These are phyloP conservation scores for Momotus momota DNA, from an alignment of 2,797 vertebrate genomes.

Conservation along the genomic window DNA sequence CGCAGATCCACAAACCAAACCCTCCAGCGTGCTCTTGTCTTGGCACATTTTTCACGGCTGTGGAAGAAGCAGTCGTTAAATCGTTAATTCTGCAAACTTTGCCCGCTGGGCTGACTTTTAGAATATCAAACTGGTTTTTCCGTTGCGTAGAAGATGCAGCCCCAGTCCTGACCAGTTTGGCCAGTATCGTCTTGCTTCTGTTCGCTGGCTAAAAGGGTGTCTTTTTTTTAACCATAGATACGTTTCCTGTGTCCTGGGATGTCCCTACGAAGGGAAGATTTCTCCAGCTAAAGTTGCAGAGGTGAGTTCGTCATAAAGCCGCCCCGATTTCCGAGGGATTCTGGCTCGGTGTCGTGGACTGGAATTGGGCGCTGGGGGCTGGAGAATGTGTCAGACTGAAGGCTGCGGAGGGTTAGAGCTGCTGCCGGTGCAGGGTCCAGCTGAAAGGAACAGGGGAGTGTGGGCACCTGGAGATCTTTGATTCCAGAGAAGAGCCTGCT, in stretches of 20 bases:
- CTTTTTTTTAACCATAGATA: conserved; percentile 82
- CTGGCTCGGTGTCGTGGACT: not conserved
- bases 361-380: not conserved
- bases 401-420: not conserved
- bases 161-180: not conserved
- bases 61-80: not conserved
- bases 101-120: not conserved
- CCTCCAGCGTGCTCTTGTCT: not conserved
- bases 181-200: not conserved
- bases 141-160: not conserved
- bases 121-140: not conserved
- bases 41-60: not conserved
- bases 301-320: conserved; percentile 76
- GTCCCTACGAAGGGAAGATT: conserved; percentile 95
- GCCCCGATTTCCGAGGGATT: not conserved
- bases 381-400: not conserved
- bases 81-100: not conserved
- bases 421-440: not conserved
- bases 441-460: not conserved
- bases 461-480: not conserved
- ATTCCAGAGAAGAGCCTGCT: not conserved
- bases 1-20: not conserved
- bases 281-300: conserved; percentile 92
- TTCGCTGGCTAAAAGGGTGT: not conserved
- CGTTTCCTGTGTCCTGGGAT: conserved; percentile 94